Percentiles rank a stretch among this genome's conserved stretches.
phyloP scores from a whole-genome alignment of 2,113 vertebrate species.

The Myiozetetes cayanensis region DNA sequence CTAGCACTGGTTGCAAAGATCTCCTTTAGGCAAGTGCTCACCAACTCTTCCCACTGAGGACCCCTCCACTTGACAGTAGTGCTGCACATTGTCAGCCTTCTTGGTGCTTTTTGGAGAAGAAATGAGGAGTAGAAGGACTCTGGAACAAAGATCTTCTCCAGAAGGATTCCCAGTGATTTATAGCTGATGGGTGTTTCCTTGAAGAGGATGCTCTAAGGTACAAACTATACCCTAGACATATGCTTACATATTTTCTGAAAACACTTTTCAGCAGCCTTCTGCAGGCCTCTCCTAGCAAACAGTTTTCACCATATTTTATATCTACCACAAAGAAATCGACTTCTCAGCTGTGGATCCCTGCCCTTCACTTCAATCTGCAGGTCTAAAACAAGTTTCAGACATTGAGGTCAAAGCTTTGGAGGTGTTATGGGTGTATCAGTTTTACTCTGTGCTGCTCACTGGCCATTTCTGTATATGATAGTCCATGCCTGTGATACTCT shows the following conservation, averaged over 20 bases:
- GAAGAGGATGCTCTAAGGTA: background rate
- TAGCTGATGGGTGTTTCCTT: background rate
- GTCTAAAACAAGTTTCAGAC: background rate
- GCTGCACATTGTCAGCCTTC: background rate
- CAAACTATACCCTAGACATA: background rate
- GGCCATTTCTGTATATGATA: background rate
- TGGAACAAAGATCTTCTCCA: background rate
- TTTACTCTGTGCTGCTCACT: fast-evolving
- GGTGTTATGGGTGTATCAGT: background rate
- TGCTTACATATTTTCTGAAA: background rate
- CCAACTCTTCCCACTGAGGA: background rate
- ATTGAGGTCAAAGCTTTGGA: background rate
- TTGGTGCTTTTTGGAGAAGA: background rate
- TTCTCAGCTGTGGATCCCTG: background rate
- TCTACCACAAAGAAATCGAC: background rate
- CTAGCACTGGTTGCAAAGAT: background rate
- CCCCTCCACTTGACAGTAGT: background rate
- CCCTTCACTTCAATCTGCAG: background rate
- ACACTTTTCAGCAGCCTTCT: background rate
- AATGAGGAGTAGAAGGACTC: background rate
- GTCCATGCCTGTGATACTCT: background rate
- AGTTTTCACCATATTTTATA: background rate
- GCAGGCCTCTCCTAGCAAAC: background rate
- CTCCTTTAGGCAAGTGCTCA: background rate
- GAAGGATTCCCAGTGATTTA: background rate